These are phyloP conservation scores for Ectemnius lituratus DNA, from an alignment of 2,888 invertebrate genomes.

Conservation along the genomic window DNA sequence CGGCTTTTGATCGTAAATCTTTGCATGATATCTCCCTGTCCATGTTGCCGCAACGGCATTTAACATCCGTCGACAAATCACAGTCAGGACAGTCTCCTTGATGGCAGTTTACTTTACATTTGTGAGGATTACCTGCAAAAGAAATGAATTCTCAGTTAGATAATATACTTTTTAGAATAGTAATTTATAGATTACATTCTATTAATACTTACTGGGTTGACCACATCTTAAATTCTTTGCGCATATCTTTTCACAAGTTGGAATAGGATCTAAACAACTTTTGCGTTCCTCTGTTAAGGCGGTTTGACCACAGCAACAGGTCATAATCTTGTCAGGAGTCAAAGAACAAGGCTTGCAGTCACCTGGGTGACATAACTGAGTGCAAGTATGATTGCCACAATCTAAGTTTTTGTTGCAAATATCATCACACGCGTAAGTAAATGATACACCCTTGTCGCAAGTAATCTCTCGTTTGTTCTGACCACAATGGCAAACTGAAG, in stretches of 20 bases:
- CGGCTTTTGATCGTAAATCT: slow-evolving; percentile 84
- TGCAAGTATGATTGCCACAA: slow-evolving; percentile 87
- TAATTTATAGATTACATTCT: not conserved
- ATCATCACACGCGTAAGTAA: slow-evolving; percentile 82
- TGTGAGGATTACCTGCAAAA: slow-evolving; percentile 81
- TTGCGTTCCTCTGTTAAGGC: slow-evolving; percentile 80
- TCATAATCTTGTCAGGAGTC: slow-evolving; percentile 81
- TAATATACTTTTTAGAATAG: not conserved
- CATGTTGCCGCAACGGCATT: slow-evolving; percentile 92
- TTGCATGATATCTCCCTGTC: slow-evolving; percentile 89
- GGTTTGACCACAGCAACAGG: slow-evolving; percentile 89
- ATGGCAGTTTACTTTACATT: slow-evolving; percentile 85
- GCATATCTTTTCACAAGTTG: slow-evolving; percentile 86
- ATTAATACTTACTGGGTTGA: slow-evolving; percentile 71
- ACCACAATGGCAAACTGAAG: slow-evolving; percentile 85
- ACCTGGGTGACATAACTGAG: slow-evolving; percentile 84
- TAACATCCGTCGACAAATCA: slow-evolving; percentile 85
- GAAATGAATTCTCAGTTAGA: not conserved
- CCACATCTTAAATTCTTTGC: slow-evolving; percentile 76
- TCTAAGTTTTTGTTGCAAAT: slow-evolving; percentile 81
- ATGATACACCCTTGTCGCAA: slow-evolving; percentile 78
- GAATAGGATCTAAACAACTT: slow-evolving; percentile 89
- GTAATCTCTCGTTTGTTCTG: slow-evolving; percentile 81
- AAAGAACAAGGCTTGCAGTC: slow-evolving; percentile 83
- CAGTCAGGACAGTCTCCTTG: slow-evolving; percentile 89